Evolutionary conservation across 2,113 vertebrate species (phyloP).

Genomic region (Cryptoleucopteryx plumbea): DNA sequence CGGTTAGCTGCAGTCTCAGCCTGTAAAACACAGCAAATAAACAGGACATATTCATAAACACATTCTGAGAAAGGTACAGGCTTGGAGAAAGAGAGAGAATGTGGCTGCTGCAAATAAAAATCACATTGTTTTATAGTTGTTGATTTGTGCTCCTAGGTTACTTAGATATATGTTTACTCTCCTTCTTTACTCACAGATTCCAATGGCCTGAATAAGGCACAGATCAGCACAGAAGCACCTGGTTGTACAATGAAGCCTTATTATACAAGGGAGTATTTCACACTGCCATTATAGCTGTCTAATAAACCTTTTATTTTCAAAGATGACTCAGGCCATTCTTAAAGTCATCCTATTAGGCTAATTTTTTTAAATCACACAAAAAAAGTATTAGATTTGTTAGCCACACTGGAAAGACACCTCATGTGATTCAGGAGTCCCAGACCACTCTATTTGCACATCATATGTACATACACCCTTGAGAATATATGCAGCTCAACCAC

Average conservation of each 20-base stretch:
- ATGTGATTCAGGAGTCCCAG: neutral
- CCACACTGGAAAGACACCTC: neutral
- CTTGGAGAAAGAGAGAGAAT: neutral
- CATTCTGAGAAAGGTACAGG: neutral
- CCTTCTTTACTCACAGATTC: neutral
- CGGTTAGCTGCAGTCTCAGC: conserved; percentile 98
- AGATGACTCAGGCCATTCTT: neutral
- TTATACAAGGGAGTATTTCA: neutral
- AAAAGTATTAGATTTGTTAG: conserved; percentile 48
- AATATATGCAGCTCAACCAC: neutral
- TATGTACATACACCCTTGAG: neutral
- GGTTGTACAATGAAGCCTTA: neutral
- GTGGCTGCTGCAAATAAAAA: neutral
- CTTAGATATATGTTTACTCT: neutral
- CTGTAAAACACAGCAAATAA: conserved; percentile 76
- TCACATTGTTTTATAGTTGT: neutral
- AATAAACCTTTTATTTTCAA: neutral
- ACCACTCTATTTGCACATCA: neutral
- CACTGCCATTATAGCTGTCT: neutral
- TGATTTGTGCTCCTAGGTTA: neutral
- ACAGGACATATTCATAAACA: neutral
- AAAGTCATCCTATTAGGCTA: conserved; percentile 3
- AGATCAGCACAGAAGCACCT: neutral
- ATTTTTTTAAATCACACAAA: neutral
- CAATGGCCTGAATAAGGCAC: neutral